A percentile compares a stretch with the other conserved stretches of the same genome.
Evolutionary conservation across 2,888 invertebrate genomes (phyloP).

Genomic region (Cryptophagus acutangulus): DNA sequence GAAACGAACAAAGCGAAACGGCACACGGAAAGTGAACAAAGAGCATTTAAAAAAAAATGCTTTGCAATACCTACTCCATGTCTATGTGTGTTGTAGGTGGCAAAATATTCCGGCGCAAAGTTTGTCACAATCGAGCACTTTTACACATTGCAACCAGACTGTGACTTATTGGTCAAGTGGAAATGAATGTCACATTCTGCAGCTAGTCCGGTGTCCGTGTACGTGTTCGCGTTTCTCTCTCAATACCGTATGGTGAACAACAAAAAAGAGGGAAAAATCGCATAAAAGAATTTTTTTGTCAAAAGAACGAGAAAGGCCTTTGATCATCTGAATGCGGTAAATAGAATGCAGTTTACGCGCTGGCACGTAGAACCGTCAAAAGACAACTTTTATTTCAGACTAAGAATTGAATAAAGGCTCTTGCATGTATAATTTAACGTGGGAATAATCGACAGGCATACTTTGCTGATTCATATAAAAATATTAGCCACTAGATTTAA

Average conservation of each 20-base stretch:
- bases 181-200: conserved; percentile 7
- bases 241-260: background rate
- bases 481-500: too few relatives aligned
- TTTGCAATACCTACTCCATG: background rate
- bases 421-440: too few relatives aligned
- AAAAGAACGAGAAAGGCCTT: conserved; percentile 22
- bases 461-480: too few relatives aligned
- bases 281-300: conserved; percentile 9
- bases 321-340: conserved; percentile 27
- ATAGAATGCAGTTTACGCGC: conserved; percentile 24
- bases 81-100: too few relatives aligned
- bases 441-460: too few relatives aligned
- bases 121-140: conserved; percentile 2
- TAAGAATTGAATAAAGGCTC: background rate
- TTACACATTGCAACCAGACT: conserved; percentile 11
- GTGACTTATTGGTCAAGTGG: conserved; percentile 12
- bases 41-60: conserved; percentile 5
- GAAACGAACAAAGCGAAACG: background rate
- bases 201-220: background rate
- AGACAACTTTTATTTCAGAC: background rate
- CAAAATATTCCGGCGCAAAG: conserved; percentile 4
- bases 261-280: background rate
- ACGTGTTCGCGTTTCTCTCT: background rate
- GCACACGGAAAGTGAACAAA: conserved; percentile 1
- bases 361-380: conserved; percentile 24